Percentiles rank a stretch among this genome's conserved stretches.
phyloP scores from a whole-genome alignment of 2,888 invertebrate species.

The Cephus pulcher region DNA sequence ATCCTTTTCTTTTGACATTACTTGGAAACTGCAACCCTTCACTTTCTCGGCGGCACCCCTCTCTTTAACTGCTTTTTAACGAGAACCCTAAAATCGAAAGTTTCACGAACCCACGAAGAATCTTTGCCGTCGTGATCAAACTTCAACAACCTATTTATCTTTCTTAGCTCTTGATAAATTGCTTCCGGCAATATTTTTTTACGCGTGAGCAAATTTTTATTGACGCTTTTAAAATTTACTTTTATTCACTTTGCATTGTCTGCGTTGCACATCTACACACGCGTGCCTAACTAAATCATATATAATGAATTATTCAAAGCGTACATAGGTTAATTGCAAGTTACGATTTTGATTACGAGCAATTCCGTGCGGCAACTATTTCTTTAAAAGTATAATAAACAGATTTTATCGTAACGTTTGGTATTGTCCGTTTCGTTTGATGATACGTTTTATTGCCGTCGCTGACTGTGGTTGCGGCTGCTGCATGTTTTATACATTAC shows the following conservation, averaged over 20 bases:
- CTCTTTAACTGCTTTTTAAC: constrained; percentile 36
- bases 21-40: not conserved
- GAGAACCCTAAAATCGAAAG: constrained; percentile 48
- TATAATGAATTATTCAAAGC: not conserved
- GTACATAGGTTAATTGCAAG: not conserved
- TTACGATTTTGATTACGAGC: not conserved
- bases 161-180: not conserved
- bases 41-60: not conserved
- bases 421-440: not conserved
- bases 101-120: constrained; percentile 22
- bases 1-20: not conserved
- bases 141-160: not conserved
- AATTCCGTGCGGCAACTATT: not conserved
- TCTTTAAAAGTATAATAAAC: not conserved
- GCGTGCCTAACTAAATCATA: not conserved
- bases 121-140: not conserved
- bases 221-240: not conserved
- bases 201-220: not conserved
- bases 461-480: not conserved
- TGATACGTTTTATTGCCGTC: not conserved
- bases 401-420: not conserved
- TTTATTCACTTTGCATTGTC: not conserved
- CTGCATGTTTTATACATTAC: not conserved
- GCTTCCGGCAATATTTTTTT: not conserved
- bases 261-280: not conserved